phyloP scores from a whole-genome alignment of 2,888 invertebrate species.

The Blera fallax region DNA sequence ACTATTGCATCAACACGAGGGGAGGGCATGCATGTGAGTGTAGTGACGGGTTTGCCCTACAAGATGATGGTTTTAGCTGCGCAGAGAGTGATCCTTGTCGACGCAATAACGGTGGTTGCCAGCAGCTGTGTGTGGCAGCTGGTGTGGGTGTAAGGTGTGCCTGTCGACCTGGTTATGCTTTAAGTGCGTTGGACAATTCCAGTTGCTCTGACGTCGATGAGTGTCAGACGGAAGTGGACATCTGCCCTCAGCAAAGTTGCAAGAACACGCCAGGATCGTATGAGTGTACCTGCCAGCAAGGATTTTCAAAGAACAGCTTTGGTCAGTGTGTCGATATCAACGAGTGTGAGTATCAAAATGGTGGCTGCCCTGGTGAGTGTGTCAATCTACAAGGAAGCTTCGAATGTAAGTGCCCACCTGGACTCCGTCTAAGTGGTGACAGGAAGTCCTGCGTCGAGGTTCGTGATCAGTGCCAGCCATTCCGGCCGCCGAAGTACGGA shows the following conservation, averaged over 20 bases:
- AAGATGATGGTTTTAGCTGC: conserved; percentile 78
- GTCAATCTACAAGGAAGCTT: conserved; percentile 82
- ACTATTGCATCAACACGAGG: conserved; percentile 81
- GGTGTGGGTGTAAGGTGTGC: conserved; percentile 74
- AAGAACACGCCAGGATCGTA: conserved; percentile 82
- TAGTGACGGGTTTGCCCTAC: conserved; percentile 79
- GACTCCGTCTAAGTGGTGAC: conserved; percentile 78
- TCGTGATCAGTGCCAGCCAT: conserved; percentile 78
- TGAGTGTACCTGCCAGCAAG: conserved; percentile 85
- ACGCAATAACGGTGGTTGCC: conserved; percentile 82
- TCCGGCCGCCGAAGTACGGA: conserved; percentile 79
- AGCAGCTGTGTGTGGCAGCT: conserved; percentile 80
- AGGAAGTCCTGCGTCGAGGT: conserved; percentile 75
- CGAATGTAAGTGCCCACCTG: conserved; percentile 82
- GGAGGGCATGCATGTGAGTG: conserved; percentile 83
- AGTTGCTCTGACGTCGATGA: conserved; percentile 82
- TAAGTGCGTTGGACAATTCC: conserved; percentile 76
- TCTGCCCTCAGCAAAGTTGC: conserved; percentile 83
- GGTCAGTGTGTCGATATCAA: conserved; percentile 83
- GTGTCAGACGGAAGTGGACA: conserved; percentile 83
- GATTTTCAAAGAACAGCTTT: conserved; percentile 82
- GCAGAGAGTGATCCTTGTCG: conserved; percentile 81
- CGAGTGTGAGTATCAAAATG: conserved; percentile 82
- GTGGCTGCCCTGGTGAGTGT: conserved; percentile 80
- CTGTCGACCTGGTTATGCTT: conserved; percentile 82